Base-by-base conservation (phyloP, 1,140 invertebrate genomes). In the Pachypsylla venusta region DNA sequence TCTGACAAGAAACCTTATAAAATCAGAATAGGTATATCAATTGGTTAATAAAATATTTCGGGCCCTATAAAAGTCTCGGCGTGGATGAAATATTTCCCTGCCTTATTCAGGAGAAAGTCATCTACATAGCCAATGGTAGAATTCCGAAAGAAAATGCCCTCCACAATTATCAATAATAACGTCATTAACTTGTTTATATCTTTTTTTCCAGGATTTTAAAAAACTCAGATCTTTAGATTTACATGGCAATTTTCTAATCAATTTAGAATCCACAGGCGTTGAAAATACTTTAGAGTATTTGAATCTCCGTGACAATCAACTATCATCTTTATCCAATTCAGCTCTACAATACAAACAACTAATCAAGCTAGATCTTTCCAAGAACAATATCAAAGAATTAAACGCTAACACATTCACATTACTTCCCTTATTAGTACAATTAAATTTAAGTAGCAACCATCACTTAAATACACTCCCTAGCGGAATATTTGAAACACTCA, bases 391-490 rank as follows among this genome's bases (percentile, higher is more conserved):
- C 10, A 81, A 79, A 0, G 81, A 83, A 60, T 67, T 90, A 10
- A 74, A 81, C 0, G 73, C 76, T 0, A 80, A 79, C 25, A 78
- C 82, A 0, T 89, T 93, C 58, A 73, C 77, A 2, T 74, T 78
- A n/a, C 71, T 90, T 24, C 75, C 79, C 1, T 78, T 77, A 53
- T 69, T 93, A 26, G 75, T 79, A n/a, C 76, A 81, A 66, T 71
- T 93, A 0, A 89, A 91, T 69, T 69, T 93, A 13, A 89, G 86
- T 63, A 74, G 78, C 7, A 92, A 92, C 70, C 75, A 77, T 4
- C 78, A 87, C 63, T 73, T 89, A 40, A 72, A 75, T 10, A 74
- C 75, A 1, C 67, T 82, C 27, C 79, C 77, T 7, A 73, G 74
- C 40, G 77, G 70, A 55, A 64, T 82, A 2, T 76, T 85, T 27